Conservation (phyloP, 2,113 vertebrate species). For the Strix uralensis region DNA sequence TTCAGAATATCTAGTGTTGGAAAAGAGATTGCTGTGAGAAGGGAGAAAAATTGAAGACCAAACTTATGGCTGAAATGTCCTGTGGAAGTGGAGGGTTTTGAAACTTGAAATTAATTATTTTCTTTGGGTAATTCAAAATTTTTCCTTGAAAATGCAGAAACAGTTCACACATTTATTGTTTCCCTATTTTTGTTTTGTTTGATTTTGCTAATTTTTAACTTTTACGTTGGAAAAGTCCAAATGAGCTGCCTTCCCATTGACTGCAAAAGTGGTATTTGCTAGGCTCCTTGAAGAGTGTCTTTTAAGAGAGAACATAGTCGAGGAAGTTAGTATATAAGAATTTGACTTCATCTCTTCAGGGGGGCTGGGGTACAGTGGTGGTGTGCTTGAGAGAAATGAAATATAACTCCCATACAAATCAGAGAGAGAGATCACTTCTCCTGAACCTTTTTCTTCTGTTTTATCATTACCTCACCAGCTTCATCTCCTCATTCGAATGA, state of each 20-base stretch:
- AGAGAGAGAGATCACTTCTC: neutral
- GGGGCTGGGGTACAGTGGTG: fast-evolving
- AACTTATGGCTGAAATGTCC: neutral
- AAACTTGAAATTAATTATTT: neutral
- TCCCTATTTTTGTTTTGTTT: neutral
- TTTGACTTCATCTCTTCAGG: neutral
- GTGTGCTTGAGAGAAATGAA: neutral
- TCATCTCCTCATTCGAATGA: neutral
- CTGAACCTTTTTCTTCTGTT: neutral
- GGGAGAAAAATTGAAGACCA: neutral
- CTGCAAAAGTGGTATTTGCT: neutral
- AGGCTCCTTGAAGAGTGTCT: neutral
- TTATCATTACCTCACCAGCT: neutral
- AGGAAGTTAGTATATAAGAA: neutral
- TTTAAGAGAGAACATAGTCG: neutral
- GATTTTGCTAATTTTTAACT: neutral
- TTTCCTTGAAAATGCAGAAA: neutral
- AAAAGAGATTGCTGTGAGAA: neutral
- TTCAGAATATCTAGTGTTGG: neutral
- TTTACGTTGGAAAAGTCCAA: neutral
- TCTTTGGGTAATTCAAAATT: neutral
- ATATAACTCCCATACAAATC: neutral
- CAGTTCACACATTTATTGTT: neutral
- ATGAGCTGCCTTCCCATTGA: neutral
- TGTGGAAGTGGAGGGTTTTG: neutral